Evolutionary conservation across 2,888 invertebrate genomes (phyloP), one percentile per base, ranked within the genome.

Genomic region (Eremobia ochroleuca): DNA sequence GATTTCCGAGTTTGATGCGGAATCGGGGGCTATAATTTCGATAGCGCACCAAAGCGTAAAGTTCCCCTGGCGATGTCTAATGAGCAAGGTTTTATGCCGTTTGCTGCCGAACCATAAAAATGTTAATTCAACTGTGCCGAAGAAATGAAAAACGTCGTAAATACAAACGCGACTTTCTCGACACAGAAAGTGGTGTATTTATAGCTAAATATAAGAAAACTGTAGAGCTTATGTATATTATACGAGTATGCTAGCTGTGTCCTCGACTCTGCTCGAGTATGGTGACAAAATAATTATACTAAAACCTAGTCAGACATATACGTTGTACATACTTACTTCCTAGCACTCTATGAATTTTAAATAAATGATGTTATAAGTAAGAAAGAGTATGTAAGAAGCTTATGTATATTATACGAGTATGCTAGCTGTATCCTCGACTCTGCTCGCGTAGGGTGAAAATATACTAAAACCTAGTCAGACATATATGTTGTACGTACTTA

Each of bases 101-200:
- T 94, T 91, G 92, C 91, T 90, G 90, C 88, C 79, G 89, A 89
- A 92, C 90, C 93, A 93, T 94, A 95, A 94, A 94, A 94, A 95
- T 94, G 94, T 93, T 94, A 94, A 94, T 94, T 94, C 90, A 90
- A 88, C 90, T 90, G 90, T 88, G 87, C 85, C 82, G 86, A 90
- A 90, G 89, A 89, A 92, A 90, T 87, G 90, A 90, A 91, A 90
- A 90, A 88, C 88, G 88, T 92, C 92, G 92, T 93, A 92, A 94
- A 93, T 92, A 91, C 90, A 87, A 92, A 90, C 82, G 89, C 73
- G 87, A 86, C 72, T 86, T 86, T 85, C 59, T 75, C 72, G 67
- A 85, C 75, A 66, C 73, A 58, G 72, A 76, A 78, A 77, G 61
- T 62, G 66, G 72, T 82, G 73, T 83, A 75, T 79, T 81, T 79